Conservation (phyloP, 2,797 vertebrate genomes). For the Ispidina lecontei region DNA sequence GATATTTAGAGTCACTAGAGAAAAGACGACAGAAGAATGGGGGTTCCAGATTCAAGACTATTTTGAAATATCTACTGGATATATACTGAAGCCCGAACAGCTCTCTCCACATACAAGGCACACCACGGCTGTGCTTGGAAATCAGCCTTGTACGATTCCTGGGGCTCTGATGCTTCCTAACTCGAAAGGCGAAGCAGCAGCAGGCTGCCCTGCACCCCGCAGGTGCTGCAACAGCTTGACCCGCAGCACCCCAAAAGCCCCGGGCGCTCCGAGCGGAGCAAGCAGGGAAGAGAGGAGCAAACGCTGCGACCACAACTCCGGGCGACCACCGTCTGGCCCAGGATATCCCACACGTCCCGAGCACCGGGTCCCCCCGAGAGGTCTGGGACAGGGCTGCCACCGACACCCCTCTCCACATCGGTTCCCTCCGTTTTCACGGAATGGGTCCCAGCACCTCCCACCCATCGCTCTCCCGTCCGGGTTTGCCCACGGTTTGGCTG, state of each 20-base stretch:
- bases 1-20: neutral
- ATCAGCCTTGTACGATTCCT: accelerated
- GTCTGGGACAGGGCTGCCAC: neutral
- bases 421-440: neutral
- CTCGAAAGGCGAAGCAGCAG: neutral
- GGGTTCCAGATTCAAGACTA: neutral
- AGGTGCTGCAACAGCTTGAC: neutral
- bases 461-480: too few relatives aligned
- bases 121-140: neutral
- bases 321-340: neutral
- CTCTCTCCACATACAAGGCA: neutral
- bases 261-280: neutral
- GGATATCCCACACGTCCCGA: neutral
- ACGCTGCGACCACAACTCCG: neutral
- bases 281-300: neutral
- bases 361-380: neutral
- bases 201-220: neutral
- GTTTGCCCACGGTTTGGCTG: neutral
- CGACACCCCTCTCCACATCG: neutral
- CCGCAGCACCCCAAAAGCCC: neutral
- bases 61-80: neutral
- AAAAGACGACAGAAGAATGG: neutral
- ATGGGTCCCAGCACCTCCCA: neutral
- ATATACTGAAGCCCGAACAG: neutral
- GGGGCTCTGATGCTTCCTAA: neutral